Evolutionary conservation across 2,113 vertebrate species (phyloP), one percentile per base, ranked within the genome.

Genomic region (Rallus limicola): DNA sequence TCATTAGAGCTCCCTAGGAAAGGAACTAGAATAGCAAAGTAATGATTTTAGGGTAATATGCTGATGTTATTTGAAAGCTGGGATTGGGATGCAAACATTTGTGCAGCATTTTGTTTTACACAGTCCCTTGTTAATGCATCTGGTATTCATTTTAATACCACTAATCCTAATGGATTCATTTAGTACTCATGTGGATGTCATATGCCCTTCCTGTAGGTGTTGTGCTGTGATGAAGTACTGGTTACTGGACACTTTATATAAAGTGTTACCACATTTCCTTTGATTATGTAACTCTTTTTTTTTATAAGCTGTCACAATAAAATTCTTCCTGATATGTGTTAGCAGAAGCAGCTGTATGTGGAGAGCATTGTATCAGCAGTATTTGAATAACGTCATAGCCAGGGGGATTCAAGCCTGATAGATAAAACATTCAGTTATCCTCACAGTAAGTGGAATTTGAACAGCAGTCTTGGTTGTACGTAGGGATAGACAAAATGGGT

Each of bases 41-140:
- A 95, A 96, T 95, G 95, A 95, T 96, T 96, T 97, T 92, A 96
- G 95, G 50, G 89, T 94, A 97, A 89, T 97, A 88, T 44, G 90
- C 92, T 95, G 93, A 95, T 94, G 83, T 88, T 96, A 95, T 94
- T 95, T 96, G 97, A 96, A 96, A 92, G 77, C 85, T 83, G 85
- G 64, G 88, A 92, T 82, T 60, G 68, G 91, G 90, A 95, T 93
- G 90, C 93, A 97, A 97, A 95, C 68, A 82, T 97, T 96, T 96
- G 83, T 92, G 80, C 86, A 93, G 68, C 77, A 69, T 87, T 95
- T 94, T 95, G 75, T 67, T 93, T 86, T 34, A 83, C 11, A 4
- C 34, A 76, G 72, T 77, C 81, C 62, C 93, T 95, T 92, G 88
- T 89, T 92, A 92, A 91, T 92, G 92, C 95, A 97, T 91, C 88